These are phyloP conservation scores for Parochlus steinenii DNA, from an alignment of 2,888 invertebrate species.

Conservation along the genomic window DNA sequence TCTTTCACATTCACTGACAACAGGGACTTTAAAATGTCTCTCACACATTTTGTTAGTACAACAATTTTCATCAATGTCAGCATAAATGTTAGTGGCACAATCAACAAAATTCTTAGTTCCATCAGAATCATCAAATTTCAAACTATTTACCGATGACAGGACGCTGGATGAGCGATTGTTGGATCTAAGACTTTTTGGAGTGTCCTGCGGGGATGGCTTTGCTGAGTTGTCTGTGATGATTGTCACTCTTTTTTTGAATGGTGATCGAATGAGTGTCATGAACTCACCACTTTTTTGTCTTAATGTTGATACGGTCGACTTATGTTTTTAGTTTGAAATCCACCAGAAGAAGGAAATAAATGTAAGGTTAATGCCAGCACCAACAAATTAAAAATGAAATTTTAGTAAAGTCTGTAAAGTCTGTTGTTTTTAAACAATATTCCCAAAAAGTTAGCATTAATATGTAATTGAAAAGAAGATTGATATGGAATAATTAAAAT, in stretches of 20 bases:
- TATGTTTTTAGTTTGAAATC: conserved; percentile 1
- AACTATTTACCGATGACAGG: conserved; percentile 31
- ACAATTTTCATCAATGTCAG: conserved; percentile 13
- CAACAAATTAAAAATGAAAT: conserved; percentile 2
- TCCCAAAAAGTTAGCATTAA: neutral
- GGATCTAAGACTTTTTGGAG: conserved; percentile 19
- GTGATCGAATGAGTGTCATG: conserved; percentile 26
- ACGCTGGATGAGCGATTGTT: conserved; percentile 26
- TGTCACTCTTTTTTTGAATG: conserved; percentile 17
- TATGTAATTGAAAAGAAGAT: neutral
- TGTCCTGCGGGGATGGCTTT: conserved; percentile 22
- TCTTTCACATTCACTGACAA: conserved; percentile 2
- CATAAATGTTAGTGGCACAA: conserved; percentile 12
- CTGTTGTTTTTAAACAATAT: neutral
- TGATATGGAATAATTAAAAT: no score
- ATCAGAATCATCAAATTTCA: conserved; percentile 13
- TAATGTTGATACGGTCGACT: conserved; percentile 3
- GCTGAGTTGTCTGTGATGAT: conserved; percentile 25
- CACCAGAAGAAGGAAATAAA: neutral
- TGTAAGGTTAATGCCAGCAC: neutral
- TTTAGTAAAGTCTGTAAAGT: neutral
- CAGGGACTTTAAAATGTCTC: conserved; percentile 3
- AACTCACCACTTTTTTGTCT: conserved; percentile 28
- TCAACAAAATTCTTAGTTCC: conserved; percentile 4
- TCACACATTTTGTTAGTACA: conserved; percentile 5